Evolutionary conservation across 2,888 invertebrate species (phyloP).

Genomic region (Eumerus sabulonum): DNA sequence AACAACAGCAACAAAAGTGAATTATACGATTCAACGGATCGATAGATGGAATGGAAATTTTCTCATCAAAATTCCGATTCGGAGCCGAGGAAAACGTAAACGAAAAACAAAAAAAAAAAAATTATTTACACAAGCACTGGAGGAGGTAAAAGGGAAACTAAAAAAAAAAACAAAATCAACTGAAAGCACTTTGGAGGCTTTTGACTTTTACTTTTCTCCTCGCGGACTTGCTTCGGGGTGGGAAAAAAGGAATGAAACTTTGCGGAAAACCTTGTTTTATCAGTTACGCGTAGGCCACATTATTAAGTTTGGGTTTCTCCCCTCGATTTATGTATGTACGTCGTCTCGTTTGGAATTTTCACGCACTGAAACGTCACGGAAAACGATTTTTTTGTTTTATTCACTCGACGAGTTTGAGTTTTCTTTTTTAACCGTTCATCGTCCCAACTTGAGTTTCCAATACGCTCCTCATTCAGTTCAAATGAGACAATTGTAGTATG

Average conservation of each 20-base stretch:
- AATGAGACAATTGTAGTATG: too few species aligned
- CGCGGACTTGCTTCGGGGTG: background rate
- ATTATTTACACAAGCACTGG: constrained; percentile 16
- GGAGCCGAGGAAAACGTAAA: background rate
- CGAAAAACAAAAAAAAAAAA: constrained; percentile 15
- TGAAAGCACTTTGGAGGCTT: constrained; percentile 11
- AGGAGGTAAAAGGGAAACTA: background rate
- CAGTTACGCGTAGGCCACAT: constrained; percentile 45
- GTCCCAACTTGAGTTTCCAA: too few species aligned
- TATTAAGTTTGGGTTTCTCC: constrained; percentile 39
- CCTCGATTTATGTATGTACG: constrained; percentile 4
- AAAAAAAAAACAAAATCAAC: constrained; percentile 19
- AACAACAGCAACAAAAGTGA: constrained; percentile 16
- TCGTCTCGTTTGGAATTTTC: too few species aligned
- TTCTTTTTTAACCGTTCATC: constrained; percentile 24
- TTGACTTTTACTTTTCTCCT: background rate
- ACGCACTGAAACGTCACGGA: background rate
- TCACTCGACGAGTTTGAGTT: background rate
- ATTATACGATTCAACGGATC: constrained; percentile 42
- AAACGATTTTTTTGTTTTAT: constrained; percentile 10
- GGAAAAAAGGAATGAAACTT: constrained; percentile 1
- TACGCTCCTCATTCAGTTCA: too few species aligned
- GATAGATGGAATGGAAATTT: constrained; percentile 40
- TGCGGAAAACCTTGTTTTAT: constrained; percentile 11
- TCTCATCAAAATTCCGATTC: background rate